Evolutionary conservation across 2,113 vertebrate species (phyloP).

Genomic region (Morone chrysops): DNA sequence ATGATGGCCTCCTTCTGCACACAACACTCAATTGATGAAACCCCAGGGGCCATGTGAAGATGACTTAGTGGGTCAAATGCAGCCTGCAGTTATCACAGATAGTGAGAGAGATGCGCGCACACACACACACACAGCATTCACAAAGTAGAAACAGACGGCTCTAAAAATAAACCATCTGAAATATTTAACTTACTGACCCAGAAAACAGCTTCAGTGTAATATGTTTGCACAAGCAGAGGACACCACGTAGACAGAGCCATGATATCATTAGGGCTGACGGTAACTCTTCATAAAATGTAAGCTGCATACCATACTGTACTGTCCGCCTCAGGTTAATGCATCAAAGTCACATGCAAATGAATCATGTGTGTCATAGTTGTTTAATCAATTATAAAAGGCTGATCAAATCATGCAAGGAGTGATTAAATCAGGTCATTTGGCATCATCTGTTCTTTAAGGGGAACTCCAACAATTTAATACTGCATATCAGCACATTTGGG

Average conservation of each 20-base stretch:
- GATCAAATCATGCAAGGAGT: slow-evolving; percentile 12
- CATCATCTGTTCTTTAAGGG: background rate
- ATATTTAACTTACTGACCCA: slow-evolving; percentile 89
- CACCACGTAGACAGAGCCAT: slow-evolving; percentile 58
- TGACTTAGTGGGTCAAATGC: slow-evolving; percentile 86
- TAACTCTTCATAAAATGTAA: slow-evolving; percentile 47
- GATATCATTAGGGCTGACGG: slow-evolving; percentile 78
- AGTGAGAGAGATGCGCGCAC: slow-evolving; percentile 51
- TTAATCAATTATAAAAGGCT: background rate
- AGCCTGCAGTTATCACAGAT: slow-evolving; percentile 77
- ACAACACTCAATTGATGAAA: slow-evolving; percentile 66
- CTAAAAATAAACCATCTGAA: slow-evolving; percentile 88
- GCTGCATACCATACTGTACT: background rate
- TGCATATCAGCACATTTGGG: background rate
- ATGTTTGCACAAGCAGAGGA: slow-evolving; percentile 77
- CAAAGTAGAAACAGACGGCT: slow-evolving; percentile 82
- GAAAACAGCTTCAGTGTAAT: slow-evolving; percentile 81
- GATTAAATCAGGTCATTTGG: slow-evolving; percentile 31
- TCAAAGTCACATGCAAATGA: slow-evolving; percentile 18
- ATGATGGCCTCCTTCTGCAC: slow-evolving; percentile 57
- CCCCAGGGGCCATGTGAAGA: slow-evolving; percentile 69
- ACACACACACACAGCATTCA: slow-evolving; percentile 45
- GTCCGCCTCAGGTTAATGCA: background rate
- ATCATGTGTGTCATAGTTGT: background rate
- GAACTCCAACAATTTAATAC: background rate